These are phyloP conservation scores for Onchidella celtica DNA, from an alignment of 2,888 invertebrate genomes.

Conservation along the genomic window DNA sequence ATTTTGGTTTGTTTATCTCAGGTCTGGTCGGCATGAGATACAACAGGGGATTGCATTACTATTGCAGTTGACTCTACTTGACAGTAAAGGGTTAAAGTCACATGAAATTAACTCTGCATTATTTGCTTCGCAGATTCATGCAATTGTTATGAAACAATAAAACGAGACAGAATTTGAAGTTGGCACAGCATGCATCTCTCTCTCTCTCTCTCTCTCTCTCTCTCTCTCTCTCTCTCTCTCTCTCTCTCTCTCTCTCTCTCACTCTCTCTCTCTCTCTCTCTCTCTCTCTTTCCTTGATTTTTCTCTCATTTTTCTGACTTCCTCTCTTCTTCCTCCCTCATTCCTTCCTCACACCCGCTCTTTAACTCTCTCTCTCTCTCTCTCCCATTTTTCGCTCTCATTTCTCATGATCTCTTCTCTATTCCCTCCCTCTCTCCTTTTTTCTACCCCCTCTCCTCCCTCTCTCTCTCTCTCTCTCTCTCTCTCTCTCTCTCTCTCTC, in stretches of 20 bases:
- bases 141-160: too few relatives aligned
- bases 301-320: background rate
- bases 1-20: too few relatives aligned
- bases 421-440: background rate
- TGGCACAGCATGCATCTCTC: too few relatives aligned
- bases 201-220: slow-evolving; percentile 5
- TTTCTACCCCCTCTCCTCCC: background rate
- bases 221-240: background rate
- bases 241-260: background rate
- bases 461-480: background rate
- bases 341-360: background rate
- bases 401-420: background rate
- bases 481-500: slow-evolving; percentile 9
- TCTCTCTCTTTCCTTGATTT: background rate
- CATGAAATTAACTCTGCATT: too few relatives aligned
- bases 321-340: background rate
- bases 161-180: too few relatives aligned
- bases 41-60: too few relatives aligned
- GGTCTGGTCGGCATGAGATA: too few relatives aligned
- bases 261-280: background rate
- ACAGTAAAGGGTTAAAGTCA: too few relatives aligned
- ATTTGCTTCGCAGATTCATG: too few relatives aligned
- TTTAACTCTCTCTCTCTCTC: background rate
- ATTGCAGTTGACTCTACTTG: too few relatives aligned
- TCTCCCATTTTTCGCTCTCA: background rate